Conservation (phyloP, 2,113 vertebrate species). For the Geococcyx californianus region DNA sequence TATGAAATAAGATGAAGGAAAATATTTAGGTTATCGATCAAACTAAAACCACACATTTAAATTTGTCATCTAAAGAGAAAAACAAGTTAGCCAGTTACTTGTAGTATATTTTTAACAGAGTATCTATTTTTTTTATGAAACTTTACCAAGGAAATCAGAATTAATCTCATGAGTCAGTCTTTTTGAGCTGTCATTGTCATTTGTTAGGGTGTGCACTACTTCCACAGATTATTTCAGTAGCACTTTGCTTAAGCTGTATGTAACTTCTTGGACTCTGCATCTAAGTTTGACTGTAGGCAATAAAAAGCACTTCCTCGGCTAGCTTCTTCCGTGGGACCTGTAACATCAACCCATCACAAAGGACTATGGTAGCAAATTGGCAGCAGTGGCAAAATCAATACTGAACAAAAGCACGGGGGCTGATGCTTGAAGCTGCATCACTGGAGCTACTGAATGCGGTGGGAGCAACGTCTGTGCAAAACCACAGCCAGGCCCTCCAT, state of each 20-base stretch:
- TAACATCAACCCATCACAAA: rapidly evolving
- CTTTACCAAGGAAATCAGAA: background rate
- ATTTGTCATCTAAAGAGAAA: slow-evolving; percentile 24
- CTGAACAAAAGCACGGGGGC: rapidly evolving
- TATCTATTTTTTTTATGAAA: background rate
- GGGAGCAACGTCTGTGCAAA: background rate
- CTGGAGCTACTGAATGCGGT: background rate
- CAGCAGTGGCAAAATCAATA: background rate
- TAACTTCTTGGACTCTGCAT: background rate
- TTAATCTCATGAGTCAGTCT: background rate
- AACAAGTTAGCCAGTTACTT: background rate
- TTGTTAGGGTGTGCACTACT: background rate
- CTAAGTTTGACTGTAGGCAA: background rate
- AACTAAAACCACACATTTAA: slow-evolving; percentile 31
- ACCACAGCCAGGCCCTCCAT: background rate
- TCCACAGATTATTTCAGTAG: background rate
- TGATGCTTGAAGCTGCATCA: background rate
- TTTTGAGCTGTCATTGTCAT: background rate
- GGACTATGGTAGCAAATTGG: rapidly evolving
- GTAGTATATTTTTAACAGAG: background rate
- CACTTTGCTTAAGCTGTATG: background rate
- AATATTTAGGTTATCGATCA: slow-evolving; percentile 8
- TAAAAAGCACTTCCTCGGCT: background rate
- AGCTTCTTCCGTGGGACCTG: background rate
- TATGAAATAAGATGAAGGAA: background rate